Percentiles rank a stretch among this genome's conserved stretches.
phyloP scores from a whole-genome alignment of 2,113 vertebrate species.

The Donacobius atricapilla region DNA sequence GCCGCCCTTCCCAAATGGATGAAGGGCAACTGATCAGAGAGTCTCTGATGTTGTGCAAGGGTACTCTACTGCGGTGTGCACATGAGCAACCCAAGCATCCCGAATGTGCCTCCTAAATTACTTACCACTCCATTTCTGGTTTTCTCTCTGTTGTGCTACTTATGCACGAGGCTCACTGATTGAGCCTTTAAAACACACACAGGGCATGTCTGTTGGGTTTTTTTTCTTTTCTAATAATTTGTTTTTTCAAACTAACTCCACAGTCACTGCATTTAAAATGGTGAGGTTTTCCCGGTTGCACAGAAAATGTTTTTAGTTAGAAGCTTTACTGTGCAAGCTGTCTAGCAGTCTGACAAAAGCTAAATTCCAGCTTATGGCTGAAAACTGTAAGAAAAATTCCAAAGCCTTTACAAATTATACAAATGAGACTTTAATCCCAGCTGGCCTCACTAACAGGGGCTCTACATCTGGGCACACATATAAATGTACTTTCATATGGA shows the following conservation, averaged over 20 bases:
- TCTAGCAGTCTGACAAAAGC: conserved; percentile 17
- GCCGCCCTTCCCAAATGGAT: background rate
- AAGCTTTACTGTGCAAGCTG: conserved; percentile 47
- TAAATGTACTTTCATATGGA: conserved; percentile 12
- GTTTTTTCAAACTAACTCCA: background rate
- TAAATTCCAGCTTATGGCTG: conserved; percentile 8
- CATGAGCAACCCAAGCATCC: background rate
- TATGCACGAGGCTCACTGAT: background rate
- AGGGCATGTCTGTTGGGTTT: background rate
- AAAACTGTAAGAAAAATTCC: conserved; percentile 47
- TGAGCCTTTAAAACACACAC: background rate
- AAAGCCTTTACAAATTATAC: conserved; percentile 63
- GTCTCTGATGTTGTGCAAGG: background rate
- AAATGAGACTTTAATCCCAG: conserved; percentile 66
- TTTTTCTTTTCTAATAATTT: background rate
- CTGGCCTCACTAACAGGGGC: background rate
- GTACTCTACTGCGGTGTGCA: background rate
- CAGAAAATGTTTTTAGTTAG: conserved; percentile 5
- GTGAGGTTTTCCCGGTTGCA: background rate
- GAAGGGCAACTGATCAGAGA: background rate
- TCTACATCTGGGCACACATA: conserved; percentile 32
- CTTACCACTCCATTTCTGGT: background rate
- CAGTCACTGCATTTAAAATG: background rate
- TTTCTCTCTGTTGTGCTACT: background rate
- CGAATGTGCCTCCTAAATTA: background rate